Percentiles rank a stretch among this genome's conserved stretches.
Conservation (phyloP, 2,797 vertebrate genomes). For the Acrossocheilus wenchowensis region DNA sequence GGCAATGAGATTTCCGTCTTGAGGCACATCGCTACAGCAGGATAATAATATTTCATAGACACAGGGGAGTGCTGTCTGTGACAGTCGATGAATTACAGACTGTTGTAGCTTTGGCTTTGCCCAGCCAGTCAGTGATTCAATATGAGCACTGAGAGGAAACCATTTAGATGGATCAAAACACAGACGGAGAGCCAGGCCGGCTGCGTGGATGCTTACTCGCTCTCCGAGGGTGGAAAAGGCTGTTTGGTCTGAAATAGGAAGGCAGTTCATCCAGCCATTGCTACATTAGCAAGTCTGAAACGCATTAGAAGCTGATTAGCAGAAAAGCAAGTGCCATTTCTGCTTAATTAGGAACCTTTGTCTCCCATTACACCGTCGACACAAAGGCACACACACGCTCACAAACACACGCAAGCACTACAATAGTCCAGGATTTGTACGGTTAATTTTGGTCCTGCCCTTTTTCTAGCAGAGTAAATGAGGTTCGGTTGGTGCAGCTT, state of each 20-base stretch:
- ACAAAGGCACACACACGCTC: slow-evolving; percentile 22
- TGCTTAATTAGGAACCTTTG: slow-evolving; percentile 78
- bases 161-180: slow-evolving; percentile 46
- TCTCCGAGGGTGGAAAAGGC: slow-evolving; percentile 31
- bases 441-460: background rate
- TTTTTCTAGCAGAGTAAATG: slow-evolving; percentile 5
- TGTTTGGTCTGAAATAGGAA: slow-evolving; percentile 50
- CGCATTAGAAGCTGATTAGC: slow-evolving; percentile 78
- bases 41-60: slow-evolving; percentile 48
- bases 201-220: slow-evolving; percentile 4
- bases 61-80: slow-evolving; percentile 32
- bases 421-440: background rate
- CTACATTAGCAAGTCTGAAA: slow-evolving; percentile 64
- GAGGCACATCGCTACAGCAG: slow-evolving; percentile 24
- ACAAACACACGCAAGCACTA: background rate
- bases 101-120: slow-evolving; percentile 27
- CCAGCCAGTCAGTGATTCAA: slow-evolving; percentile 37
- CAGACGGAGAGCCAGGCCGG: slow-evolving; percentile 49
- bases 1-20: slow-evolving; percentile 44
- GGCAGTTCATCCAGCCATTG: slow-evolving; percentile 25
- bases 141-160: slow-evolving; percentile 45
- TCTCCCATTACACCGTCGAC: slow-evolving; percentile 73
- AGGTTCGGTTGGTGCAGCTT: background rate
- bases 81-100: slow-evolving; percentile 43
- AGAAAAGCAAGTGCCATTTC: slow-evolving; percentile 71